Evolutionary conservation across 2,797 vertebrate species (phyloP).

Genomic region (Anguilla obscura): DNA sequence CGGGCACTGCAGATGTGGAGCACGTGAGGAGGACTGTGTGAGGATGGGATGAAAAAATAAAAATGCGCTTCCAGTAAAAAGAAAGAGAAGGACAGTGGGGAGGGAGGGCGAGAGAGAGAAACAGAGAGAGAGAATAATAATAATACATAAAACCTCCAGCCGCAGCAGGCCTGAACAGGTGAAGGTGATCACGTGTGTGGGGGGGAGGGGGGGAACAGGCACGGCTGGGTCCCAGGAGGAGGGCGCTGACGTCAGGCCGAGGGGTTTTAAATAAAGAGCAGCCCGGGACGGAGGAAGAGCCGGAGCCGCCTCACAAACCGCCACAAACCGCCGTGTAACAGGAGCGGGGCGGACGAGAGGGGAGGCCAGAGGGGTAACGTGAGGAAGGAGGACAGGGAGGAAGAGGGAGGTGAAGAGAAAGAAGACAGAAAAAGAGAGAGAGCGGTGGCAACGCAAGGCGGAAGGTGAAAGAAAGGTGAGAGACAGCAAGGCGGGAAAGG

Average conservation of each 20-base stretch:
- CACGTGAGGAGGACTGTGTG: slow-evolving; percentile 56
- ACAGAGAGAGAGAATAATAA: background rate
- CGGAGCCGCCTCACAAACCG: slow-evolving; percentile 14
- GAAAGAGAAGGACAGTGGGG: slow-evolving; percentile 31
- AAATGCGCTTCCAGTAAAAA: slow-evolving; percentile 26
- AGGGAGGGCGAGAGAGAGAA: background rate
- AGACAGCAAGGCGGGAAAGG: background rate
- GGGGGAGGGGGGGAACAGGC: slow-evolving; percentile 41
- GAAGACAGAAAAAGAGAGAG: background rate
- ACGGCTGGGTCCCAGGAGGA: slow-evolving; percentile 29
- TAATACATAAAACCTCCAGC: background rate
- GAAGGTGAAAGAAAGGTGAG: background rate
- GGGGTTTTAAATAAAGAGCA: slow-evolving; percentile 31
- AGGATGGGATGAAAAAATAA: slow-evolving; percentile 32
- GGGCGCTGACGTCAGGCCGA: slow-evolving; percentile 53
- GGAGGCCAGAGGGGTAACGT: background rate
- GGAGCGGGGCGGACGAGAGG: background rate
- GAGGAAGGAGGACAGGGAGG: background rate
- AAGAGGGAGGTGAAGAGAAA: slow-evolving; percentile 16
- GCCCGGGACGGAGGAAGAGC: background rate
- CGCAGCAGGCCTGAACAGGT: slow-evolving; percentile 50
- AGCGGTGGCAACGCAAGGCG: background rate
- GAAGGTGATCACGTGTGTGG: slow-evolving; percentile 62
- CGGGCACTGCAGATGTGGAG: slow-evolving; percentile 63
- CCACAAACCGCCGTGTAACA: background rate